phyloP scores from a whole-genome alignment of 2,797 vertebrate genomes.

The Denticeps clupeoides region DNA sequence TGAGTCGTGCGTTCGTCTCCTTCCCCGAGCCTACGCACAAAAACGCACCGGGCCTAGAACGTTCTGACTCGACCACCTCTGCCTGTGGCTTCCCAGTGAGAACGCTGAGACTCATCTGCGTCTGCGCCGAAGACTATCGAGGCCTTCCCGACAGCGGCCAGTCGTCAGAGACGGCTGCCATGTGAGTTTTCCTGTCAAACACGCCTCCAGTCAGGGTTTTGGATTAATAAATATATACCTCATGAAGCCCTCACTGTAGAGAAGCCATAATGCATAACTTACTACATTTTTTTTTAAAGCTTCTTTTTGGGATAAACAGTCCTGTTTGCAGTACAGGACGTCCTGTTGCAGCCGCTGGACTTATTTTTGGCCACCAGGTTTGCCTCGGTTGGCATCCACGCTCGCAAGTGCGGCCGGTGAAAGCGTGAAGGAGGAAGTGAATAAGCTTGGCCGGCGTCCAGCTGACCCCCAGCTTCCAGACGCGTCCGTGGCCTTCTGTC shows the following conservation, averaged over 20 bases:
- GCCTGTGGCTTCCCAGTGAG: constrained; percentile 65
- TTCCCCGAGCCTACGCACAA: too few relatives aligned
- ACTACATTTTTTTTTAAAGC: too few relatives aligned
- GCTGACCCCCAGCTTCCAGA: constrained; percentile 13
- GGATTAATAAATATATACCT: neutral
- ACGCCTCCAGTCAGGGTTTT: neutral
- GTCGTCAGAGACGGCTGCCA: constrained; percentile 54
- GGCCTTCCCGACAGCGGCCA: constrained; percentile 46
- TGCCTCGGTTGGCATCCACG: too few relatives aligned
- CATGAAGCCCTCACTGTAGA: too few relatives aligned
- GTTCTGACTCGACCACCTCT: too few relatives aligned
- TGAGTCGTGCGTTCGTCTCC: constrained; percentile 37
- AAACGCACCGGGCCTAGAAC: too few relatives aligned
- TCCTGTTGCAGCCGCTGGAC: too few relatives aligned
- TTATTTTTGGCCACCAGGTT: too few relatives aligned
- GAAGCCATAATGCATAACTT: too few relatives aligned
- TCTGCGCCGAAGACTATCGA: constrained; percentile 79
- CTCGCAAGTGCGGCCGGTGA: too few relatives aligned
- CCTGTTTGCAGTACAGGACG: too few relatives aligned
- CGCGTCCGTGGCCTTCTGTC: constrained; percentile 37
- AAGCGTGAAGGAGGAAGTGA: neutral
- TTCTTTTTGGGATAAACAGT: too few relatives aligned
- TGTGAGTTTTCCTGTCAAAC: constrained; percentile 74
- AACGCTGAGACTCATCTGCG: constrained; percentile 77
- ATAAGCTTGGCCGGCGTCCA: neutral